These are phyloP conservation scores for Prionace glauca DNA, from an alignment of 2,797 vertebrate species.

Conservation along the genomic window DNA sequence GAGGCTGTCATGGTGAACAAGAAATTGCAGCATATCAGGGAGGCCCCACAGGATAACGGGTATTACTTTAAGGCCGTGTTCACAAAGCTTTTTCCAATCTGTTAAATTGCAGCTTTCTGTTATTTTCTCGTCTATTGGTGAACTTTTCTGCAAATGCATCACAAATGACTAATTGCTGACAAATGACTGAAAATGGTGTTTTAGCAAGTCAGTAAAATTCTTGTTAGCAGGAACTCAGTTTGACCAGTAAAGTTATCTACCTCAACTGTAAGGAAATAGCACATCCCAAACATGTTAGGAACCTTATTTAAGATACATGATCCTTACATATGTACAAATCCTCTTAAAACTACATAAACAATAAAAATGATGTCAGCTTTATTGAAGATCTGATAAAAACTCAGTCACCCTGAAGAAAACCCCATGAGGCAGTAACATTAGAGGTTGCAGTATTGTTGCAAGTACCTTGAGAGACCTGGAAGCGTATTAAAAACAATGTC, in stretches of 20 bases:
- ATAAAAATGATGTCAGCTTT: not conserved
- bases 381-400: not conserved
- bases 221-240: not conserved
- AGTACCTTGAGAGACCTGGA: not conserved
- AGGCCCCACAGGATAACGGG: not conserved
- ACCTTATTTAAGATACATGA: not conserved
- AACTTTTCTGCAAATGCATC: not conserved
- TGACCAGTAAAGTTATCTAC: not conserved
- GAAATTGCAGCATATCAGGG: not conserved
- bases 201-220: not conserved
- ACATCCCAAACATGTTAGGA: not conserved
- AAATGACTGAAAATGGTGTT: not conserved
- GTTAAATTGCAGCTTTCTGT: not conserved
- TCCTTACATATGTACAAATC: not conserved
- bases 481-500: not conserved
- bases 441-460: not conserved
- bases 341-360: slow-evolving; percentile 9
- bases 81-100: not conserved
- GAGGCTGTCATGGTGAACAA: not conserved
- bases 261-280: not conserved
- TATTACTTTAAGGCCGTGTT: not conserved
- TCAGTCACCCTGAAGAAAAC: not conserved
- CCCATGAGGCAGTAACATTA: not conserved
- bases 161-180: not conserved
- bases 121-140: not conserved